Percentiles rank a stretch among this genome's conserved stretches.
Evolutionary conservation across 1,140 invertebrate genomes (phyloP).

Genomic region (Diorhabda carinulata): DNA sequence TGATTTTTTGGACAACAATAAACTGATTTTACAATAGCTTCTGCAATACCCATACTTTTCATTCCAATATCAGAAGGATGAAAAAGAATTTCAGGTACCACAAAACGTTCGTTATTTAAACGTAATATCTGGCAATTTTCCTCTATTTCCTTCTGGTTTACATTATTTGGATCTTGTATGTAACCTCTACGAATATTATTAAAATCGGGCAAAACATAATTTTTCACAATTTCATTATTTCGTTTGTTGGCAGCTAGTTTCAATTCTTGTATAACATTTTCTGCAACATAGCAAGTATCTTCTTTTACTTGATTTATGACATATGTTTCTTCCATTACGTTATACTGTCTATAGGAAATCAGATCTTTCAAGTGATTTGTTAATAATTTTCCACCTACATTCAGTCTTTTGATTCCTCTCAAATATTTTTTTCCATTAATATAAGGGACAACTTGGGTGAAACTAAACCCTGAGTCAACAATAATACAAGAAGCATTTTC

Average conservation of each 20-base stretch:
- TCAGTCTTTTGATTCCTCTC: conserved; percentile 77
- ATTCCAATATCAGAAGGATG: conserved; percentile 94
- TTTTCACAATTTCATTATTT: conserved; percentile 62
- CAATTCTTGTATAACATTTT: conserved; percentile 84
- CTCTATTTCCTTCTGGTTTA: conserved; percentile 52
- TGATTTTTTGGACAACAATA: conserved; percentile 70
- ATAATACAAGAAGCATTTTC: conserved; percentile 61
- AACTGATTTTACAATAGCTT: conserved; percentile 78
- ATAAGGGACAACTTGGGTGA: conserved; percentile 86
- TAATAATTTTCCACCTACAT: conserved; percentile 93
- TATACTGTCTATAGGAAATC: conserved; percentile 92
- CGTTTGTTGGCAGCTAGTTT: conserved; percentile 62
- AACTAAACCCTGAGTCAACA: conserved; percentile 85
- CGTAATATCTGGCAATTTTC: conserved; percentile 75
- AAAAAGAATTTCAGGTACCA: conserved; percentile 93
- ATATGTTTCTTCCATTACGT: conserved; percentile 99
- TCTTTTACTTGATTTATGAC: conserved; percentile 99
- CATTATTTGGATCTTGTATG: conserved; percentile 41
- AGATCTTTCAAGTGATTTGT: conserved; percentile 99
- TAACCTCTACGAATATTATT: conserved; percentile 61
- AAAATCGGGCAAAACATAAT: conserved; percentile 83
- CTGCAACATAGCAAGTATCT: conserved; percentile 92
- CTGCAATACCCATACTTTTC: conserved; percentile 88
- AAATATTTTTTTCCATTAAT: conserved; percentile 78
- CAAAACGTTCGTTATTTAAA: conserved; percentile 89